These are phyloP conservation scores for Ostrea denselamellosa DNA, from an alignment of 1,140 invertebrate genomes.

Conservation along the genomic window DNA sequence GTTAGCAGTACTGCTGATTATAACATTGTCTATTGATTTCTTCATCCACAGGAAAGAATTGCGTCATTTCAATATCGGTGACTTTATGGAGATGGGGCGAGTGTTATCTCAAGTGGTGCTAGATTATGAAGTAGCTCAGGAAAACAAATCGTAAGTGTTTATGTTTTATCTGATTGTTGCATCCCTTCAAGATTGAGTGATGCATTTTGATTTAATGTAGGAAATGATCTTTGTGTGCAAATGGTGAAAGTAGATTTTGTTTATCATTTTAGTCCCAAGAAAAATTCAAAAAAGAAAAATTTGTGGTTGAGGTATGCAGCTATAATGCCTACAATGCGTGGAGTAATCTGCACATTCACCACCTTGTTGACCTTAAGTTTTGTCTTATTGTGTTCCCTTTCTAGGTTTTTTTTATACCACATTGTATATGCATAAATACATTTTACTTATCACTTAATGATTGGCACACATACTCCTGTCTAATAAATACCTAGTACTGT, in stretches of 20 bases:
- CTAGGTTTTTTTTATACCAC: too few relatives aligned
- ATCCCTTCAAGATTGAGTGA: neutral
- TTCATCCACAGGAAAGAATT: slow-evolving; percentile 65
- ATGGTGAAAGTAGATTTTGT: neutral
- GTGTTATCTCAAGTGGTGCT: slow-evolving; percentile 70
- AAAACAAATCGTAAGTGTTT: slow-evolving; percentile 71
- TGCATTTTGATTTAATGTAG: neutral
- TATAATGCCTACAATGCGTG: neutral
- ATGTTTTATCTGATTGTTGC: neutral
- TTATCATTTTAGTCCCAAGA: slow-evolving; percentile 13
- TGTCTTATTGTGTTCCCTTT: too few relatives aligned
- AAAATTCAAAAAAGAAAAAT: slow-evolving; percentile 36
- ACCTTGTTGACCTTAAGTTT: neutral
- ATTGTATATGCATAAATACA: too few relatives aligned
- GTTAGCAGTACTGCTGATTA: too few relatives aligned
- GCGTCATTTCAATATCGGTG: slow-evolving; percentile 76
- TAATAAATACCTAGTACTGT: too few relatives aligned
- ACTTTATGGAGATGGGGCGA: slow-evolving; percentile 76
- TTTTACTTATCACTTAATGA: too few relatives aligned
- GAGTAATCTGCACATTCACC: neutral
- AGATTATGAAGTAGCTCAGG: slow-evolving; percentile 71
- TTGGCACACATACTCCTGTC: too few relatives aligned
- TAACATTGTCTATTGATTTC: neutral
- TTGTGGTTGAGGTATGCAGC: slow-evolving; percentile 16
- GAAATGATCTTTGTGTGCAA: neutral